Evolutionary conservation across 2,113 vertebrate genomes (phyloP), one percentile per base, ranked within the genome.

Genomic region (Acrocephalus kingi): DNA sequence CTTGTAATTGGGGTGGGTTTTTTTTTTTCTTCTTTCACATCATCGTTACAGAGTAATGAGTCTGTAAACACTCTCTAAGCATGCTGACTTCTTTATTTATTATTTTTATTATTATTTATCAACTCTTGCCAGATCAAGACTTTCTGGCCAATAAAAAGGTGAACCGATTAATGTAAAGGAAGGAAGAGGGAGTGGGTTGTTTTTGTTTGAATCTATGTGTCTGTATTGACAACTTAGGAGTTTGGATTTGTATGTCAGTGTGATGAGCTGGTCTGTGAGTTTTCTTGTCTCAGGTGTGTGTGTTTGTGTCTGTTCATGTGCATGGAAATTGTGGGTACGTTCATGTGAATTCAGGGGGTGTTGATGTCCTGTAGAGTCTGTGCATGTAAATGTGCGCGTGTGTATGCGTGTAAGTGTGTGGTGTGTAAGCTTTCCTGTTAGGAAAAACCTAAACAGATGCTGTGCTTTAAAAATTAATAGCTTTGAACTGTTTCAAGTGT

Each of bases 31-130:
- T 79, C 62, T 98, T 98, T 98, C 98, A 96, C 95, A 97, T 98
- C 98, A 97, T 98, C 97, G 95, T 97, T 95, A 97, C 97, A 97
- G 97, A 98, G 98, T 98, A 98, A 98, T 98, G 98, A 98, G 97
- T 97, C 97, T 96, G 97, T 98, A 98, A 99, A 98, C 98, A 98
- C 98, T 90, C 91, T 90, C 96, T 83, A 95, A 97, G 96, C 97
- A 93, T 37, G 78, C 93, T 94, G 90, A 94, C 96, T 97, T 95
- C 87, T 89, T 74, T 86, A 93, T 96, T 97, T 96, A 95, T 94
- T 97, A 94, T 97, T 96, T 97, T 97, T 96, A 90, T 96, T 96
- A 93, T 95, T 97, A 96, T 96, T 97, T 97, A 91, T 96, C 87
- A 69, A 89, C 68, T 93, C 94, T 89, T 85, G 55, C 94, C 93